A percentile compares a stretch with the other conserved stretches of the same genome.
These are phyloP conservation scores for Hyphantria cunea DNA, from an alignment of 1,140 invertebrate genomes.

Conservation along the genomic window DNA sequence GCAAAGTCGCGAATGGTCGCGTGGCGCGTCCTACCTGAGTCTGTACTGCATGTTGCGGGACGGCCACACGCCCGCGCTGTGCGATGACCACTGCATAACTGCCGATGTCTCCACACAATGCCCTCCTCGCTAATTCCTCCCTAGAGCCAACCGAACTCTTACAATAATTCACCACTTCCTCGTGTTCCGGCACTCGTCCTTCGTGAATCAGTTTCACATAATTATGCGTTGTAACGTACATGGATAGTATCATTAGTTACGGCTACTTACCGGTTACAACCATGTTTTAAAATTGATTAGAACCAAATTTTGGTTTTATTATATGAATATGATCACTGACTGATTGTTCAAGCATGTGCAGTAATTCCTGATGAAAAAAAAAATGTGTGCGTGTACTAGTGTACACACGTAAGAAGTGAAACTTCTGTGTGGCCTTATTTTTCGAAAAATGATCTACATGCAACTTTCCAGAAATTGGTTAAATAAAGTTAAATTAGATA, in stretches of 20 bases:
- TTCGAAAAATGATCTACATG: no score
- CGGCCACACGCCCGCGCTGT: constrained; percentile 4
- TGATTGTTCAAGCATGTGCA: no score
- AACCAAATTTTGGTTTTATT: no score
- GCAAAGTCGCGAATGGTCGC: background rate
- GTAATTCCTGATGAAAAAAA: no score
- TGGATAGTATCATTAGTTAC: background rate
- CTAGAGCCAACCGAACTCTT: background rate
- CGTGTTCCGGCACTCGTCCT: background rate
- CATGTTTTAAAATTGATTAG: no score
- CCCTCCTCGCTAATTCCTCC: background rate
- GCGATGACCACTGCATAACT: constrained; percentile 1
- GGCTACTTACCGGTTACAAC: background rate
- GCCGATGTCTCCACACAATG: background rate
- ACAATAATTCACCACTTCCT: constrained; percentile 1
- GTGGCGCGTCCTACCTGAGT: background rate
- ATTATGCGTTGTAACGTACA: background rate
- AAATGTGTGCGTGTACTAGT: no score
- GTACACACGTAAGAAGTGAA: no score
- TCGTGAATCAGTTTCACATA: background rate
- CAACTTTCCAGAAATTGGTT: no score
- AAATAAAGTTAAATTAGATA: no score
- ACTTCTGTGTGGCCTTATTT: no score
- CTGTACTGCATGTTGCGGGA: background rate
- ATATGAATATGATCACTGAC: no score